phyloP scores from a whole-genome alignment of 2,113 vertebrate genomes.

The Poeciliopsis retropinna region DNA sequence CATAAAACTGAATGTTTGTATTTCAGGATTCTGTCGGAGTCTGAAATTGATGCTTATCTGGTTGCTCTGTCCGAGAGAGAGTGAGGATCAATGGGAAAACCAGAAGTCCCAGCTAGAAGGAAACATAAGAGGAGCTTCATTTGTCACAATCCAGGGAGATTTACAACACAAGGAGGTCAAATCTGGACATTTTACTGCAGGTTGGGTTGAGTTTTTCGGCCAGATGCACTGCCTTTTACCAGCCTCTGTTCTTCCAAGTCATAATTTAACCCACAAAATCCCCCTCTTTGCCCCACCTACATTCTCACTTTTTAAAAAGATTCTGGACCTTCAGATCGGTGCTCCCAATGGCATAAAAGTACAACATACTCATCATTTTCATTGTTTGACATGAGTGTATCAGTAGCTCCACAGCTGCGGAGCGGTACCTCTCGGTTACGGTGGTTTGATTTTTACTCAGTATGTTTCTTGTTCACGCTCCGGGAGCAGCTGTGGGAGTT shows the following conservation, averaged over 20 bases:
- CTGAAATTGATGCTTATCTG: slow-evolving; percentile 89
- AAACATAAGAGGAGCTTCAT: slow-evolving; percentile 8
- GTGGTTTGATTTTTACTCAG: slow-evolving; percentile 56
- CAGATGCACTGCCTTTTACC: not conserved
- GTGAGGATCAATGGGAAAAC: slow-evolving; percentile 63
- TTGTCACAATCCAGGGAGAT: not conserved
- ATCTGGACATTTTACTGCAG: slow-evolving; percentile 15
- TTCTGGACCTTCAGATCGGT: slow-evolving; percentile 27
- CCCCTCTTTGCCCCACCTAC: not conserved
- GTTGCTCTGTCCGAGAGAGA: slow-evolving; percentile 92
- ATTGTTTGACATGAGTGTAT: not conserved
- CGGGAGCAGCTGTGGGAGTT: slow-evolving; percentile 34
- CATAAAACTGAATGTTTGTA: slow-evolving; percentile 18
- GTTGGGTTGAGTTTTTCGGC: slow-evolving; percentile 5
- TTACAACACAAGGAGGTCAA: not conserved
- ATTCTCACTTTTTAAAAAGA: slow-evolving; percentile 23
- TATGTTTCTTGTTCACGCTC: slow-evolving; percentile 20
- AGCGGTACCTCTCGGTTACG: slow-evolving; percentile 26
- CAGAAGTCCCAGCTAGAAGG: slow-evolving; percentile 3
- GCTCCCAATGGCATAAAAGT: slow-evolving; percentile 3
- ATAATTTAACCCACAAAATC: not conserved
- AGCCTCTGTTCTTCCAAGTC: not conserved
- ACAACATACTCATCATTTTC: not conserved
- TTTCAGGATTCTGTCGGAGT: slow-evolving; percentile 91
- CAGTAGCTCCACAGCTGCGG: slow-evolving; percentile 11